A percentile compares a stretch with the other conserved stretches of the same genome.
Conservation (phyloP, 2,888 invertebrate species). For the Cosmopolites sordidus region DNA sequence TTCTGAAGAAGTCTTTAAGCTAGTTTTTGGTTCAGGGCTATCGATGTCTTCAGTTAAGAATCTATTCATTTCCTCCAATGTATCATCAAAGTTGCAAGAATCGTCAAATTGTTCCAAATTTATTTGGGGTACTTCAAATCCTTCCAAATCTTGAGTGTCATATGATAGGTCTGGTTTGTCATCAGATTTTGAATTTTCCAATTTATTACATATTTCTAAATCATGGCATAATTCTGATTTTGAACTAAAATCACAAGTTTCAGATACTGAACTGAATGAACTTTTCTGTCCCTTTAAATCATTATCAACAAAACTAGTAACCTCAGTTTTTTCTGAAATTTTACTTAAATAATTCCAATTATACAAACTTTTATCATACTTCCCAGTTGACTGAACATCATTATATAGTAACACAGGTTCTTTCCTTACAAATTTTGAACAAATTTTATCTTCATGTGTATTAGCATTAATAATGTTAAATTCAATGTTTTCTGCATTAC, state of each 20-base stretch:
- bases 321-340: slow-evolving; percentile 14
- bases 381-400: no score
- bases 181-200: not conserved
- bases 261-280: no score
- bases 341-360: slow-evolving; percentile 10
- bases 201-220: not conserved
- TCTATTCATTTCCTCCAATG: slow-evolving; percentile 20
- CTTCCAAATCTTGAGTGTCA: not conserved
- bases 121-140: slow-evolving; percentile 6
- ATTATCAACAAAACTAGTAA: no score
- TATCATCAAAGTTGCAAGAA: slow-evolving; percentile 16
- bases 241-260: not conserved
- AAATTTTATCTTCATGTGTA: no score
- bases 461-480: no score
- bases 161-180: not conserved
- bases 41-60: slow-evolving; percentile 9
- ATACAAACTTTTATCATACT: slow-evolving; percentile 2
- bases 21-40: not conserved
- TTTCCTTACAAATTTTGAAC: no score
- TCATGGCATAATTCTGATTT: not conserved
- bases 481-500: no score
- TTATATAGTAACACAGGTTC: no score
- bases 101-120: slow-evolving; percentile 9
- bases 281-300: no score
- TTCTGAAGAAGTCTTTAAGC: no score